Evolutionary conservation across 2,888 invertebrate genomes (phyloP), one percentile per base, ranked within the genome.

Genomic region (Epiblema foenella): DNA sequence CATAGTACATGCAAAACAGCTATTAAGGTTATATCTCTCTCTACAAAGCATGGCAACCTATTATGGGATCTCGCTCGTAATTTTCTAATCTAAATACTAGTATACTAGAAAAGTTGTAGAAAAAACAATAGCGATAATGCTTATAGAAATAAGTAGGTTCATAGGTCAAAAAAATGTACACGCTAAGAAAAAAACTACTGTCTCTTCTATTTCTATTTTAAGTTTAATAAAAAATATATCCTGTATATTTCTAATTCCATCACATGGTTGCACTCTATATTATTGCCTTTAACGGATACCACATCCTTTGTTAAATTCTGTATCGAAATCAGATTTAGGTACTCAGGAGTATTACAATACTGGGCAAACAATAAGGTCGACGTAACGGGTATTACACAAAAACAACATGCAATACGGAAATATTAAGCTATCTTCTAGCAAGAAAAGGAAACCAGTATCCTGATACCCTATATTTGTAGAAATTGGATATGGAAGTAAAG

Each of bases 1-100:
- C 24, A 24, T 24, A 24, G 24, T 4, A 24, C 24, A 69, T 63
- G 69, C 69, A 69, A 69, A 69, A 63, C 69, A 63, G 69, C 69
- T 57, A 63, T 69, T 57, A 63, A 37, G 49, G 20, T 49, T 24
- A 56, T 17, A 20, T 56, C 46, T 49, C 42, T 56, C 46, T 49
- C 42, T 20, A 18, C 39, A 37, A n/a, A 20, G 17, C 49, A 49
- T 63, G 69, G 46, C 49, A 63, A 42, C 49, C 63, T 63, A 69
- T 63, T 69, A 69, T 17, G 56, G 29, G 7, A 42, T 59, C 29
- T 46, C 49, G 17, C 10, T 20, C 39, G 42, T 7, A 33, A 7
- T 29, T 11, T 33, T 17, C 15, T 33, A 49, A 62, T 39, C 39
- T 12, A 42, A 4, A 0, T 42, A 42, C 15, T 42, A n/a, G n/a